Base-by-base conservation (phyloP, 92 coral and sea anemone species). In the Porites lobata region DNA sequence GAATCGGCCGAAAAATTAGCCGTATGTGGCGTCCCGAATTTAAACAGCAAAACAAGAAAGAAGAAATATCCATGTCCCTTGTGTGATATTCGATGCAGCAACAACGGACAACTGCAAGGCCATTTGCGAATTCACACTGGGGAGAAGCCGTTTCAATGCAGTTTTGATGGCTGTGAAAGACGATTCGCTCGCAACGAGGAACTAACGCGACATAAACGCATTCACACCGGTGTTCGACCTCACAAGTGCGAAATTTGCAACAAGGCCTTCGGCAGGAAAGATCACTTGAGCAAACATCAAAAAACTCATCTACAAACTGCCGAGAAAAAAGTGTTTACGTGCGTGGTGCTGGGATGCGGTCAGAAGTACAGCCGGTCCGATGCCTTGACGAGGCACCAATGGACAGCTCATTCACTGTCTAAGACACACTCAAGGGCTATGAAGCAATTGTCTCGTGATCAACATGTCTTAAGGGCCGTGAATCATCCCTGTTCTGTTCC, bases 161-260 rank as follows among this genome's bases (percentile, higher is more conserved):
- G 78, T 58, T 90, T 78, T 61, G 98, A 94, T 29, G 96, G 96
- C 65, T 96, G 98, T 38, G 96, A 94, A 67, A 82, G 96, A 70
- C 93, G 98, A 5, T 96, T 96, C 77, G 98, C 98, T 78, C 94
- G 98, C 67, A 96, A 96, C 86, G 98, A 96, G 89, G 98, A 96
- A 78, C 74, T 96, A 2, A 96, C 98, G 62, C 87, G 98, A 38
- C 98, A 96, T 84, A 94, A 92, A 76, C 92, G 98, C 13, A 96
- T 96, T 51, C 98, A 96, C 71, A 94, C 98, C 21, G 98, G 98
- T 43, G 91, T 96, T 17, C 94, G 98, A 61, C 98, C 98, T 19
- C 98, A 96, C 79, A 90, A 96, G 77, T 96, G 98, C 62, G 96
- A 92, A 15, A 82, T 93, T 19, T 96, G 98, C 88, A 82, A 89